Evolutionary conservation across 1,140 invertebrate species (phyloP).

Genomic region (Cyclina sinensis): DNA sequence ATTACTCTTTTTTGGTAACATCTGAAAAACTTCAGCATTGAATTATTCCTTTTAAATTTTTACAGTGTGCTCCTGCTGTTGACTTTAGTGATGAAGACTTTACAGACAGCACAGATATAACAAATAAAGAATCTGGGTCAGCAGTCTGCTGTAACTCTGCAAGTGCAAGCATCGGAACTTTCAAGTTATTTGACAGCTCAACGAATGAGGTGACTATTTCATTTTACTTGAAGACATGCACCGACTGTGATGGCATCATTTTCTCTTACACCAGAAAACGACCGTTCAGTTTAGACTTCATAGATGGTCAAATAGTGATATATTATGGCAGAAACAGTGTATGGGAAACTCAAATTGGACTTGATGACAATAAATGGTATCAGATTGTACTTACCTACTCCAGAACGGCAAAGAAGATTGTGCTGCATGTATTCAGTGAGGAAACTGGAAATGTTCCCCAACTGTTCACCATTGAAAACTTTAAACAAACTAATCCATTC

Average conservation of each 20-base stretch:
- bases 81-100: constrained; percentile 33
- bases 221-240: constrained; percentile 56
- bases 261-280: constrained; percentile 39
- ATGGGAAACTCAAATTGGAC: constrained; percentile 21
- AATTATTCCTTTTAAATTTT: no score
- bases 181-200: constrained; percentile 27
- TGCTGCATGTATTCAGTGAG: constrained; percentile 22
- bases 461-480: constrained; percentile 1
- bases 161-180: neutral
- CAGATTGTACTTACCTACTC: constrained; percentile 42
- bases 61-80: neutral
- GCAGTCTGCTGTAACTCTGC: constrained; percentile 53
- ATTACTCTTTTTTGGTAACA: no score
- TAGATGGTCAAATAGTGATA: constrained; percentile 7
- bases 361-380: constrained; percentile 47
- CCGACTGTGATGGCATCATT: constrained; percentile 58
- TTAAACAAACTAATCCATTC: constrained; percentile 24
- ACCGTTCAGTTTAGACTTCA: constrained; percentile 52
- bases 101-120: constrained; percentile 16
- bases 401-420: constrained; percentile 22
- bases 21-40: no score
- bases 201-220: constrained; percentile 46
- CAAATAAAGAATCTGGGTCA: constrained; percentile 27
- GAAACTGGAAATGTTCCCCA: neutral
- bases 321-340: constrained; percentile 16